Evolutionary conservation across 2,113 vertebrate genomes (phyloP).

Genomic region (Talpa occidentalis): DNA sequence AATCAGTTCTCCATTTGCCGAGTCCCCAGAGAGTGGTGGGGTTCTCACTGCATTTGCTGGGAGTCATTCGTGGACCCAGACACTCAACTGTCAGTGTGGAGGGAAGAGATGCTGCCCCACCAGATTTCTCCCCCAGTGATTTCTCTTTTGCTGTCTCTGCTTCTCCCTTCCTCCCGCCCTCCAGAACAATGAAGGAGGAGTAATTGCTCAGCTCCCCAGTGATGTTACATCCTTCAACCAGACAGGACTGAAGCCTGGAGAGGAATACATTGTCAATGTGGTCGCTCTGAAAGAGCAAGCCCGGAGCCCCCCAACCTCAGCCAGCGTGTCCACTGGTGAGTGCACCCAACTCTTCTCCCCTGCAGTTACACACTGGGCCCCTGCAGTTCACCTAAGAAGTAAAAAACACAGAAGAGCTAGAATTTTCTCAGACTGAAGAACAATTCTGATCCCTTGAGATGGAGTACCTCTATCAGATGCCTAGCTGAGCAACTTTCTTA

Average conservation of each 20-base stretch:
- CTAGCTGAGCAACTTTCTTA: neutral
- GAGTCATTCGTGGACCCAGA: neutral
- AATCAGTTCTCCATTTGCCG: constrained; percentile 18
- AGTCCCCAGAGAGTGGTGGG: neutral
- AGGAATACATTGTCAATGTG: constrained; percentile 96
- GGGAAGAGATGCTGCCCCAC: neutral
- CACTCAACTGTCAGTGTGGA: neutral
- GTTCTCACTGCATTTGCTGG: neutral
- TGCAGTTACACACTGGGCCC: neutral
- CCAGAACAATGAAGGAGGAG: constrained; percentile 97
- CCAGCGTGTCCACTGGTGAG: constrained; percentile 94
- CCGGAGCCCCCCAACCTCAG: constrained; percentile 92
- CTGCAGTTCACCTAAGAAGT: neutral
- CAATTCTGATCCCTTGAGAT: neutral
- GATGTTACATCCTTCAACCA: constrained; percentile 96
- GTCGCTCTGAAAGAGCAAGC: constrained; percentile 96
- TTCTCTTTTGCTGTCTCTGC: neutral
- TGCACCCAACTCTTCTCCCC: constrained; percentile 11
- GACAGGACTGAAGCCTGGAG: constrained; percentile 95
- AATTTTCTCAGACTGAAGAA: neutral
- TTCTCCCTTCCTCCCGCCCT: neutral
- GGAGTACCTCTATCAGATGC: neutral
- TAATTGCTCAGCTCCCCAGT: constrained; percentile 97
- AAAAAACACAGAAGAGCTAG: neutral
- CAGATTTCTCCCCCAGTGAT: neutral